Percentiles rank a stretch among this genome's conserved stretches.
phyloP scores from a whole-genome alignment of 2,113 vertebrate species.

The Trematocara unimaculatum region DNA sequence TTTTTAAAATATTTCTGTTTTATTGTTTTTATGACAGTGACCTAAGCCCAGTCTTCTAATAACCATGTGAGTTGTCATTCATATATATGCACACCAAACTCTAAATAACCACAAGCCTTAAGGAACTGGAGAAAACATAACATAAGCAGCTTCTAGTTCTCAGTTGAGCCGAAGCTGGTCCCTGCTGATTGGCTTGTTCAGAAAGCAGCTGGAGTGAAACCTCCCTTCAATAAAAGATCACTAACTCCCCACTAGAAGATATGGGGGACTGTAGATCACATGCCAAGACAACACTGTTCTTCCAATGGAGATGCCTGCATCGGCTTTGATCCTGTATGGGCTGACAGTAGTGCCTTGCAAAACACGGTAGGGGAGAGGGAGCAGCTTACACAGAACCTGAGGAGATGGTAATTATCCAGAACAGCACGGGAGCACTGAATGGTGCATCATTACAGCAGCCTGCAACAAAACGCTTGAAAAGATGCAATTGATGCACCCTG shows the following conservation, averaged over 20 bases:
- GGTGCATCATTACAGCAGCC: constrained; percentile 8
- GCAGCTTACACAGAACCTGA: constrained; percentile 3
- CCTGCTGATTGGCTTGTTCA: background rate
- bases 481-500: background rate
- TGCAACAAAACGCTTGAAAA: constrained; percentile 37
- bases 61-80: background rate
- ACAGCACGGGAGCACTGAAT: constrained; percentile 30
- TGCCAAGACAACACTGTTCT: constrained; percentile 5
- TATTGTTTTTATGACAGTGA: background rate
- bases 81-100: background rate
- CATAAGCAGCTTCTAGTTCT: background rate
- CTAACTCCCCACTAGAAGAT: constrained; percentile 1
- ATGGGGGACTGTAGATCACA: background rate
- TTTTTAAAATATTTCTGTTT: background rate
- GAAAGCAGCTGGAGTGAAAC: background rate
- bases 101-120: background rate
- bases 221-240: constrained; percentile 34
- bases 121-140: background rate
- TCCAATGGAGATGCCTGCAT: background rate
- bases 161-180: background rate
- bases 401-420: constrained; percentile 50
- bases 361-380: background rate
- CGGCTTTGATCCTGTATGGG: constrained; percentile 20
- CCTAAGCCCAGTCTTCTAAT: background rate
- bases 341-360: constrained; percentile 8